Percentiles rank a stretch among this genome's conserved stretches.
Evolutionary conservation across 2,888 invertebrate genomes (phyloP).

Genomic region (Brachypterus glaber): DNA sequence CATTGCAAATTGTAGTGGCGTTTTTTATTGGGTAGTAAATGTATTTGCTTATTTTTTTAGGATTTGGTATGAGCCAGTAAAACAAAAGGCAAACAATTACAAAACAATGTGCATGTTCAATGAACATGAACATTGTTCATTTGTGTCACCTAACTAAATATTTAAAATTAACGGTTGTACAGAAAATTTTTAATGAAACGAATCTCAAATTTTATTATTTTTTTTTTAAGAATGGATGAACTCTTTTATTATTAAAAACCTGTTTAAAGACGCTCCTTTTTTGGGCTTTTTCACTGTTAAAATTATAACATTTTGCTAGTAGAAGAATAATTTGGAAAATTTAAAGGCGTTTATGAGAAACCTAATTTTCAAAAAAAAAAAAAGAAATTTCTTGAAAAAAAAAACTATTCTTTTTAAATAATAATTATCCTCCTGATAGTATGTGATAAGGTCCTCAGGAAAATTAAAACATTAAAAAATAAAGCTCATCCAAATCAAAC

Average conservation of each 20-base stretch:
- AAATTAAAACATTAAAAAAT: slow-evolving; percentile 22
- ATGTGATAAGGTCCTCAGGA: slow-evolving; percentile 44
- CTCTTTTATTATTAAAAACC: too few relatives aligned
- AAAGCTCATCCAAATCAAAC: slow-evolving; percentile 34
- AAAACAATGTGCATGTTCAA: slow-evolving; percentile 28
- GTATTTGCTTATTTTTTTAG: slow-evolving; percentile 11
- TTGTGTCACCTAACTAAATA: slow-evolving; percentile 26
- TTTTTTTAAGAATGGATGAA: slow-evolving; percentile 16
- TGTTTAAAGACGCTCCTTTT: too few relatives aligned
- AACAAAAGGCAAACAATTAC: slow-evolving; percentile 29
- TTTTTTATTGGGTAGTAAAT: too few relatives aligned
- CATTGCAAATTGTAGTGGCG: too few relatives aligned
- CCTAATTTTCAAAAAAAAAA: slow-evolving; percentile 21
- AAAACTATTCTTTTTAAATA: slow-evolving; percentile 12
- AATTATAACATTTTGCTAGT: too few relatives aligned
- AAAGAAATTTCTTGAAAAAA: slow-evolving; percentile 5
- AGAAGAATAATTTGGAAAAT: too few relatives aligned
- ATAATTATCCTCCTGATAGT: slow-evolving; percentile 21
- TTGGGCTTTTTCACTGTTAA: too few relatives aligned
- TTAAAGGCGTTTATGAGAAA: slow-evolving; percentile 14
- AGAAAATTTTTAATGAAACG: slow-evolving; percentile 27
- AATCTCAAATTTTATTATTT: slow-evolving; percentile 33
- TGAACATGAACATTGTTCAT: slow-evolving; percentile 28
- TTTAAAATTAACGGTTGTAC: slow-evolving; percentile 26
- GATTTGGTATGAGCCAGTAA: slow-evolving; percentile 18